Conservation (phyloP, 2,797 vertebrate genomes). For the Falco biarmicus region DNA sequence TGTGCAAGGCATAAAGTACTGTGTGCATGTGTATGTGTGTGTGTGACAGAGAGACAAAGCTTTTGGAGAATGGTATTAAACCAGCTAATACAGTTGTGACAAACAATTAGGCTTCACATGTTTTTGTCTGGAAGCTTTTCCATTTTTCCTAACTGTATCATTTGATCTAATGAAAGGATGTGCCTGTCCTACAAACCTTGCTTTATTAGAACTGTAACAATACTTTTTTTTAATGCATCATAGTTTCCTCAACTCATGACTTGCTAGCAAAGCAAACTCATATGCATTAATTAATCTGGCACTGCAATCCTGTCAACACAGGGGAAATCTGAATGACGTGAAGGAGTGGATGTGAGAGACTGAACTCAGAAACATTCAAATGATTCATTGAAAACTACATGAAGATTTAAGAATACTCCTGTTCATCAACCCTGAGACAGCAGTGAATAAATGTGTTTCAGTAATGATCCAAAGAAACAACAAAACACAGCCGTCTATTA, state of each 20-base stretch:
- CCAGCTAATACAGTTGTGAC: neutral
- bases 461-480: neutral
- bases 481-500: neutral
- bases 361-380: neutral
- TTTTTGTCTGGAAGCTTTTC: neutral
- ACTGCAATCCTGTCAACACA: neutral
- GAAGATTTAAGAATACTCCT: constrained; percentile 20
- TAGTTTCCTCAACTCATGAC: neutral
- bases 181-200: neutral
- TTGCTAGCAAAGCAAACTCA: neutral
- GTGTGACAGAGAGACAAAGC: neutral
- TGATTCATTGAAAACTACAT: neutral
- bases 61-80: neutral
- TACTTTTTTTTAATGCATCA: neutral
- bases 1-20: neutral
- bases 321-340: neutral
- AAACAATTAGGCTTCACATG: neutral
- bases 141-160: neutral
- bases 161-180: neutral
- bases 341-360: neutral
- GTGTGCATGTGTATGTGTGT: neutral
- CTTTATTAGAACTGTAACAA: neutral
- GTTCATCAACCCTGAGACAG: neutral
- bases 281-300: neutral
- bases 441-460: neutral